These are phyloP conservation scores for Ariolimax columbianus DNA, from an alignment of 2,888 invertebrate genomes.

Conservation along the genomic window DNA sequence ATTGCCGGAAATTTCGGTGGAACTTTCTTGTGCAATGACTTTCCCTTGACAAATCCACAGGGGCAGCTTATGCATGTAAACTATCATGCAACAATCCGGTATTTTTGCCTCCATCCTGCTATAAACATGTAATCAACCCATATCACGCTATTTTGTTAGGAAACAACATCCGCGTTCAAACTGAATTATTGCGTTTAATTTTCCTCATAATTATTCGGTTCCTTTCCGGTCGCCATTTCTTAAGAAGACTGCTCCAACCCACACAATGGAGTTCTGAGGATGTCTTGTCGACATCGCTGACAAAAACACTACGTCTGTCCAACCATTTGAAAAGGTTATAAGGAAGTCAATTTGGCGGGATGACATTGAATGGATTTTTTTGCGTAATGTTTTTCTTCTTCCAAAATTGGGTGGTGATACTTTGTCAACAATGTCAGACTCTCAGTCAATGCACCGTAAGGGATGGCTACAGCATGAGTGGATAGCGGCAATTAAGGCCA, in stretches of 20 bases:
- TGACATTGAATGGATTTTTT: too few species aligned
- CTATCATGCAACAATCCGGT: background rate
- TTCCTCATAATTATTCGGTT: conserved; percentile 1
- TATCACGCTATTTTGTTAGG: background rate
- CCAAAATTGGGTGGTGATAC: too few species aligned
- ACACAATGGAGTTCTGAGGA: background rate
- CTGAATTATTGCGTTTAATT: conserved; percentile 17
- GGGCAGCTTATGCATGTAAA: background rate
- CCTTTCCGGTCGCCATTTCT: background rate
- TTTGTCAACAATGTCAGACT: too few species aligned
- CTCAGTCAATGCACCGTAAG: too few species aligned
- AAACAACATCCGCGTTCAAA: background rate
- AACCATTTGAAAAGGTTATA: too few species aligned
- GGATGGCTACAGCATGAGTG: too few species aligned
- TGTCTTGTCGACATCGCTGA: too few species aligned
- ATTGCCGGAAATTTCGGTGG: conserved; percentile 27
- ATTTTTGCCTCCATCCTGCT: background rate
- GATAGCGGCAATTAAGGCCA: too few species aligned
- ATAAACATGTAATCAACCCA: background rate
- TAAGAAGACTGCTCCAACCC: background rate
- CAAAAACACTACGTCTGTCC: too few species aligned
- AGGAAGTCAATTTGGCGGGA: too few species aligned
- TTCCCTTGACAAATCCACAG: conserved; percentile 15
- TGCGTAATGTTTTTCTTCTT: too few species aligned
- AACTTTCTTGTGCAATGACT: conserved; percentile 33